Evolutionary conservation across 2,888 invertebrate genomes (phyloP).

Genomic region (Himalopsyche anomala): DNA sequence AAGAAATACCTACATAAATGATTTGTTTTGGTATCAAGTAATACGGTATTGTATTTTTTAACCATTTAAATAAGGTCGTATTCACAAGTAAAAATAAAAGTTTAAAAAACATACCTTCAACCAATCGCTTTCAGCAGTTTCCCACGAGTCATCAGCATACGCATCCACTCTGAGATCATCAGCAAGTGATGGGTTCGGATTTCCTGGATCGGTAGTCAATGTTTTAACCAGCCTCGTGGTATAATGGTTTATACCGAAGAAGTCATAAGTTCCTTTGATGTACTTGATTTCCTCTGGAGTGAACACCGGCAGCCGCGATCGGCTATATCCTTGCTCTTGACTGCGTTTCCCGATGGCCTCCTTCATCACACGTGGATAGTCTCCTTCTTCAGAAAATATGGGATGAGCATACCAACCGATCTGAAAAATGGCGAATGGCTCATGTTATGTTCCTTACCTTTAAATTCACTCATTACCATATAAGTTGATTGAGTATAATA

Average conservation of each 20-base stretch:
- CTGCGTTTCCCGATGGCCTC: slow-evolving; percentile 77
- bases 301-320: slow-evolving; percentile 79
- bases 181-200: not conserved
- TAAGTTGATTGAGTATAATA: too few relatives aligned
- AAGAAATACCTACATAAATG: too few relatives aligned
- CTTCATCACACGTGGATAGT: slow-evolving; percentile 79
- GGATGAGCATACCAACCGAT: slow-evolving; percentile 80
- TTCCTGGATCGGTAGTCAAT: not conserved
- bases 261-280: slow-evolving; percentile 79
- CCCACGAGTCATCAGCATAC: not conserved
- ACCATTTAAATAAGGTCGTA: too few relatives aligned
- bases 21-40: too few relatives aligned
- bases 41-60: too few relatives aligned
- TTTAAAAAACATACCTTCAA: slow-evolving; percentile 7
- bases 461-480: too few relatives aligned
- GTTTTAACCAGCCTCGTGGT: slow-evolving; percentile 71
- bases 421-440: slow-evolving; percentile 68
- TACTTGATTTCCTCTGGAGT: slow-evolving; percentile 78
- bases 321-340: slow-evolving; percentile 75
- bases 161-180: slow-evolving; percentile 28
- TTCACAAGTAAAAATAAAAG: too few relatives aligned
- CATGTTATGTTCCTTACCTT: not conserved
- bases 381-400: slow-evolving; percentile 78
- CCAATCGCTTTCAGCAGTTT: slow-evolving; percentile 24
- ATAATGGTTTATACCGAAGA: slow-evolving; percentile 84